These are phyloP conservation scores for Antheraea assamensis DNA, from an alignment of 2,888 invertebrate genomes.

Conservation along the genomic window DNA sequence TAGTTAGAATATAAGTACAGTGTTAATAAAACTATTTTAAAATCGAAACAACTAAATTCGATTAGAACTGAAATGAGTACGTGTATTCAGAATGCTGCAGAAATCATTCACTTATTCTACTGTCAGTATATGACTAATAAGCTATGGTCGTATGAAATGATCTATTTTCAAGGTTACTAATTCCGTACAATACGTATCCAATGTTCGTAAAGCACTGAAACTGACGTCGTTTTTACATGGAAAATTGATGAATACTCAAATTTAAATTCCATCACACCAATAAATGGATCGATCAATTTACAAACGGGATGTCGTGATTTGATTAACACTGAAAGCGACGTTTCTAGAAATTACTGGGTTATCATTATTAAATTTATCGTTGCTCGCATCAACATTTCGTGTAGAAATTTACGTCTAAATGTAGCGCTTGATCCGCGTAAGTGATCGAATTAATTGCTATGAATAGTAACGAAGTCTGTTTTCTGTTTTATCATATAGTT, in stretches of 20 bases:
- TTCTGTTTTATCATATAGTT: background rate
- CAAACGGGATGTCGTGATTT: background rate
- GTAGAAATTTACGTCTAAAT: background rate
- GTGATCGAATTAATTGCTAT: background rate
- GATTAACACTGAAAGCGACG: background rate
- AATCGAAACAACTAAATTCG: too few species aligned
- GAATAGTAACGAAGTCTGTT: background rate
- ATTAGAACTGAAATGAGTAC: background rate
- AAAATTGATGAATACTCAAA: background rate
- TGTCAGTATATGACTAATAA: background rate
- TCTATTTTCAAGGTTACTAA: slow-evolving; percentile 7
- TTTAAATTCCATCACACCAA: background rate
- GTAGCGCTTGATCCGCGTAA: background rate
- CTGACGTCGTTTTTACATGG: background rate
- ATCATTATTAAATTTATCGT: background rate
- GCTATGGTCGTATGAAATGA: background rate
- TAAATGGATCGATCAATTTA: background rate
- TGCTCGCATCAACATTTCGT: background rate
- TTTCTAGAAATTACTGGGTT: background rate
- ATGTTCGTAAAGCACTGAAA: background rate
- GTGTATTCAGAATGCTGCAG: background rate
- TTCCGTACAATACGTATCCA: background rate
- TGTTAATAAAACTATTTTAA: too few species aligned
- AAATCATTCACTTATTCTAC: background rate
- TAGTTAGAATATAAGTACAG: too few species aligned